Conservation (phyloP, 2,888 invertebrate genomes). For the Trissoscelio sp. region DNA sequence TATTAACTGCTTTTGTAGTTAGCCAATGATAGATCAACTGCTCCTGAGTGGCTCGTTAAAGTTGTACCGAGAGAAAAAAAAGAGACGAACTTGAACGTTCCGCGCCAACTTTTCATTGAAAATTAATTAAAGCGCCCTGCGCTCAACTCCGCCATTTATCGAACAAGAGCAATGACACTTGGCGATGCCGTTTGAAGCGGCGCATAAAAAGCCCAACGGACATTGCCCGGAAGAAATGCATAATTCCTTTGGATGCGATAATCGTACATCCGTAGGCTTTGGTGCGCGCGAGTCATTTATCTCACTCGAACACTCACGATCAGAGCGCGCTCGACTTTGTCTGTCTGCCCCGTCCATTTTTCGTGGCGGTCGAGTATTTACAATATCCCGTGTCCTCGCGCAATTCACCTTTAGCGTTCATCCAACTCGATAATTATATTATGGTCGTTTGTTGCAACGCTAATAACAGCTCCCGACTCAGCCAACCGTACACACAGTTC, state of each 20-base stretch:
- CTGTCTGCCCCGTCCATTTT: constrained; percentile 43
- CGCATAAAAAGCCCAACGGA: constrained; percentile 53
- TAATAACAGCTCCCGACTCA: constrained; percentile 73
- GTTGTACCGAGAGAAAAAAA: constrained; percentile 9
- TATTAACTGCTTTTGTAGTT: constrained; percentile 56
- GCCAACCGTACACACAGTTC: constrained; percentile 34
- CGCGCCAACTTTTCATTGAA: constrained; percentile 50
- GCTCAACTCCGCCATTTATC: constrained; percentile 32
- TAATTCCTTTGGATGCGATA: constrained; percentile 65
- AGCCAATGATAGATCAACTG: constrained; percentile 38
- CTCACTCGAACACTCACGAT: constrained; percentile 18
- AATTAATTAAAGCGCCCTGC: constrained; percentile 49
- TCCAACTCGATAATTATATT: constrained; percentile 77
- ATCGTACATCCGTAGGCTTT: constrained; percentile 53
- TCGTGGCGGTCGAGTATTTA: constrained; percentile 73
- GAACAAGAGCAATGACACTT: constrained; percentile 64
- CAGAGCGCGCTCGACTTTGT: constrained; percentile 4
- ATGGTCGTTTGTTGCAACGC: constrained; percentile 77
- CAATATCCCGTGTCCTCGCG: constrained; percentile 69
- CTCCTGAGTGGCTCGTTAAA: constrained; percentile 47
- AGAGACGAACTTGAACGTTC: constrained; percentile 29
- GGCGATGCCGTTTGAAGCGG: constrained; percentile 57
- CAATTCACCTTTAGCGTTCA: constrained; percentile 70
- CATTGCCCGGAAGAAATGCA: constrained; percentile 64
- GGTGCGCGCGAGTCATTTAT: constrained; percentile 38